Conservation (phyloP, 2,113 vertebrate species). For the Cynocephalus volans region DNA sequence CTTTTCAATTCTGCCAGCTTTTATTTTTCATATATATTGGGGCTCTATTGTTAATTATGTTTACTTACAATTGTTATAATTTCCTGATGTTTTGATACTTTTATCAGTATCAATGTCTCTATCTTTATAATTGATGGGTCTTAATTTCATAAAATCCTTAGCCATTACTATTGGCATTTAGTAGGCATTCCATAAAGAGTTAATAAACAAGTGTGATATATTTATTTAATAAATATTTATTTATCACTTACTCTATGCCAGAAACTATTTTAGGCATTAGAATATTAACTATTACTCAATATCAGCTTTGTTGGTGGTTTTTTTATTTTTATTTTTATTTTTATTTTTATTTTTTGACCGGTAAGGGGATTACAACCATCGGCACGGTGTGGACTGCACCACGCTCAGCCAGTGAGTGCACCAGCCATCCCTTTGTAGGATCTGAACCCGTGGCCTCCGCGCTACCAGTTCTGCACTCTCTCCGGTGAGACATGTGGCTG, state of each 20-base stretch:
- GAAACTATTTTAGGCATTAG: background rate
- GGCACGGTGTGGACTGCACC: too few relatives aligned
- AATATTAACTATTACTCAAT: background rate
- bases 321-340: background rate
- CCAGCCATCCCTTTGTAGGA: too few relatives aligned
- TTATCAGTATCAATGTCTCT: background rate
- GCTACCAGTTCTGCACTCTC: too few relatives aligned
- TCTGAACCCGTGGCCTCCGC: too few relatives aligned
- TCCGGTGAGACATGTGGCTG: too few relatives aligned
- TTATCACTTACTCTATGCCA: background rate
- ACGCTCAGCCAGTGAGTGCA: too few relatives aligned
- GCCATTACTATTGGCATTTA: background rate
- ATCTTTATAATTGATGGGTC: background rate
- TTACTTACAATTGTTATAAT: background rate
- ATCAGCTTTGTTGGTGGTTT: background rate
- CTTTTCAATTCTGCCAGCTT: background rate
- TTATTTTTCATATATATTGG: background rate
- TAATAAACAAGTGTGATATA: background rate
- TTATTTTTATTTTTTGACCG: background rate
- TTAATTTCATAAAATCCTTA: background rate
- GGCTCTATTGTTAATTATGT: background rate
- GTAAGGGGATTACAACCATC: too few relatives aligned
- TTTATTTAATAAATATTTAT: background rate
- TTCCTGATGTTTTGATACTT: background rate
- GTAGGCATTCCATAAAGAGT: background rate